Conservation (phyloP, 2,113 vertebrate genomes). For the Cottus gobio region DNA sequence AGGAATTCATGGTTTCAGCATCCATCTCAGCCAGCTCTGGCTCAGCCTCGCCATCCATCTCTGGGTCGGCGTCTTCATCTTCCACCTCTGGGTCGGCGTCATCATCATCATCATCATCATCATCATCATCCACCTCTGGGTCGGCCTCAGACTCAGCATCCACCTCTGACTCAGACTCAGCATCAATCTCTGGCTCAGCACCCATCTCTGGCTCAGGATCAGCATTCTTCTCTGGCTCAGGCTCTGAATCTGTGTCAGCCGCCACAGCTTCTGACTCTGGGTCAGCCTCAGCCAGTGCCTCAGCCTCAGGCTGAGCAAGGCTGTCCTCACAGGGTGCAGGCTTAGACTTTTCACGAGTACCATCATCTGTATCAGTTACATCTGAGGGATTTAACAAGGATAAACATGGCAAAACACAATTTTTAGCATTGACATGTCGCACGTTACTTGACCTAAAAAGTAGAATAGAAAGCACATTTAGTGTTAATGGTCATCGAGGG, state of each 20-base stretch:
- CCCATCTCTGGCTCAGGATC: slow-evolving; percentile 63
- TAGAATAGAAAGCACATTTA: slow-evolving; percentile 95
- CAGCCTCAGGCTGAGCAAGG: slow-evolving; percentile 82
- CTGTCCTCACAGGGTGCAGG: slow-evolving; percentile 93
- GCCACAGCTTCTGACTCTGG: slow-evolving; percentile 55
- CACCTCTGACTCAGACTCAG: slow-evolving; percentile 25
- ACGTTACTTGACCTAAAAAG: slow-evolving; percentile 95
- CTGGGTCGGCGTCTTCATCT: slow-evolving; percentile 55
- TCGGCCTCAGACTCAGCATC: slow-evolving; percentile 34
- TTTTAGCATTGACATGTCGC: slow-evolving; percentile 97
- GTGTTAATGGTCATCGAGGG: slow-evolving; percentile 94
- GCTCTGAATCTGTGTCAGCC: slow-evolving; percentile 59
- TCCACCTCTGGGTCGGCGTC: slow-evolving; percentile 44
- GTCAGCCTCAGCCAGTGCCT: slow-evolving; percentile 73
- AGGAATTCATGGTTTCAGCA: slow-evolving; percentile 89
- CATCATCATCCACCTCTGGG: slow-evolving; percentile 17
- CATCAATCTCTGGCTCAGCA: slow-evolving; percentile 60
- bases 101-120: slow-evolving; percentile 48
- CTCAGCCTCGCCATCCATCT: slow-evolving; percentile 68
- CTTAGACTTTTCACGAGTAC: slow-evolving; percentile 99
- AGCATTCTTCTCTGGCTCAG: slow-evolving; percentile 33
- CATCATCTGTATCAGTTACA: slow-evolving; percentile 99
- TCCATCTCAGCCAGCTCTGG: slow-evolving; percentile 85
- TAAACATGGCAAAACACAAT: slow-evolving; percentile 99
- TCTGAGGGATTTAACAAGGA: slow-evolving; percentile 99